Conservation (phyloP, 2,888 invertebrate genomes). For the Nemotelus nigrinus region DNA sequence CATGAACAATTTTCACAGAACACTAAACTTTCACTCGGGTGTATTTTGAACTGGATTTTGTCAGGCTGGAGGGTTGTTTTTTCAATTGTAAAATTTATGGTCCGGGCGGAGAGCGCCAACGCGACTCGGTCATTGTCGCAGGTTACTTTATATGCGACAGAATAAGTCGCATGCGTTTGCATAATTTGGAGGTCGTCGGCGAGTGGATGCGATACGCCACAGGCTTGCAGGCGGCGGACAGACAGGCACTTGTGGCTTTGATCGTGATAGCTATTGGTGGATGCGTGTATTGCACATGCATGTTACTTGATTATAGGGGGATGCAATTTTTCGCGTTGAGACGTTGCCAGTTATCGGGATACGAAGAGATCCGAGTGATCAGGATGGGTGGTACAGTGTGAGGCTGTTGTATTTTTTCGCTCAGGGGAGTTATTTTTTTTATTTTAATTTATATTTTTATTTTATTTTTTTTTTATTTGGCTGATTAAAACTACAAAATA, state of each 20-base stretch:
- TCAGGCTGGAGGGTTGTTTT: neutral
- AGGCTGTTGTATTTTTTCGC: neutral
- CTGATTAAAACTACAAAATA: too few relatives aligned
- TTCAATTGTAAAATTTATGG: neutral
- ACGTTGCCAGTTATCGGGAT: slow-evolving; percentile 8
- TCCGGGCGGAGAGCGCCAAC: neutral
- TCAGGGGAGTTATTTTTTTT: neutral
- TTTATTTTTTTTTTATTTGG: too few relatives aligned
- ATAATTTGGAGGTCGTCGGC: neutral
- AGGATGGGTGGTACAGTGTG: slow-evolving; percentile 9
- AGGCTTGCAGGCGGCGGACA: too few relatives aligned
- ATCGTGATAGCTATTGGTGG: too few relatives aligned
- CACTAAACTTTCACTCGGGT: neutral
- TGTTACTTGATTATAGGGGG: neutral
- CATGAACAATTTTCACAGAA: neutral
- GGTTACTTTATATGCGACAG: neutral
- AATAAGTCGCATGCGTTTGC: neutral
- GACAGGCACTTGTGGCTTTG: too few relatives aligned
- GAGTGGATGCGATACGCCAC: too few relatives aligned
- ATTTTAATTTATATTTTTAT: too few relatives aligned
- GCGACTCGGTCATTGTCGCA: neutral
- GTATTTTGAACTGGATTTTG: neutral
- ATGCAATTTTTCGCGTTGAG: slow-evolving; percentile 6
- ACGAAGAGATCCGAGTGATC: neutral
- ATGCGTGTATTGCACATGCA: too few relatives aligned